A percentile compares a stretch with the other conserved stretches of the same genome.
phyloP scores from a whole-genome alignment of 1,140 invertebrate genomes.

The Zaprionus africanus region DNA sequence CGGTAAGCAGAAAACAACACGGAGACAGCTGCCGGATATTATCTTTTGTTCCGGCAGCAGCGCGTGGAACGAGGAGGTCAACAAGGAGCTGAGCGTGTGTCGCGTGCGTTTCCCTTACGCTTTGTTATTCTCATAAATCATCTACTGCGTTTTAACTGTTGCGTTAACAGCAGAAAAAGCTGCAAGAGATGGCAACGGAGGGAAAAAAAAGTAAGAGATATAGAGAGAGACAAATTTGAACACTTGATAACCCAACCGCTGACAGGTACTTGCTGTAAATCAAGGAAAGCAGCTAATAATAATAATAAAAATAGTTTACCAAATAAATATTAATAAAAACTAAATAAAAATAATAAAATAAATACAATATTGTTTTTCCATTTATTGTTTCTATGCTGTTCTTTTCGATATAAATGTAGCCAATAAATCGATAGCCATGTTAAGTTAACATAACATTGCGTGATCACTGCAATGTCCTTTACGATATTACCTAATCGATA shows the following conservation, averaged over 20 bases:
- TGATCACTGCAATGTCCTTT: no score
- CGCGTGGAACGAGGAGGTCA: neutral
- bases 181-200: neutral
- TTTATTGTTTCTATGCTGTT: no score
- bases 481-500: no score
- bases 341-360: neutral
- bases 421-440: no score
- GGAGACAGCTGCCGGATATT: slow-evolving; percentile 9
- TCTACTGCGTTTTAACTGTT: slow-evolving; percentile 8
- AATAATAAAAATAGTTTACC: neutral
- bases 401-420: no score
- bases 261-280: neutral
- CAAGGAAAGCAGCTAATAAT: neutral
- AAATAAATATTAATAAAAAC: neutral
- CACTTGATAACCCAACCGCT: neutral
- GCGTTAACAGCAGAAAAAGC: slow-evolving; percentile 1
- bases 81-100: neutral
- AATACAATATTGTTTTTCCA: neutral
- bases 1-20: neutral
- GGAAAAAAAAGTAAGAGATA: neutral
- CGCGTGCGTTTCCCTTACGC: slow-evolving; percentile 1
- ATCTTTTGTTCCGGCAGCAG: slow-evolving; percentile 6
- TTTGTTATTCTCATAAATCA: slow-evolving; percentile 11
- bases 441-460: no score
- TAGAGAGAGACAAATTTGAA: neutral